phyloP scores from a whole-genome alignment of 2,113 vertebrate species.

The Etheostoma cragini region DNA sequence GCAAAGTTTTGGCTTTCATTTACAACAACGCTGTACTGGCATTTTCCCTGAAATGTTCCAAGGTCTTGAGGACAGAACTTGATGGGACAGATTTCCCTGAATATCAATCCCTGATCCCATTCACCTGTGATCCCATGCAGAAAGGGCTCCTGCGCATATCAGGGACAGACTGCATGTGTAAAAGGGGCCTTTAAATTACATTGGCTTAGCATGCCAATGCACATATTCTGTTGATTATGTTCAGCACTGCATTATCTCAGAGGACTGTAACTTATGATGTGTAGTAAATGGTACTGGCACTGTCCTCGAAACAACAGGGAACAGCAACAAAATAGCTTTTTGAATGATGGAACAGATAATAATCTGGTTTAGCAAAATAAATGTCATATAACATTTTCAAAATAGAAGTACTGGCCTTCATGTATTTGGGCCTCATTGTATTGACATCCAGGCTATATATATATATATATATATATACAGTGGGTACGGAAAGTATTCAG shows the following conservation, averaged over 20 bases:
- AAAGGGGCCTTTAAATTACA: too few species aligned
- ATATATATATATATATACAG: too few species aligned
- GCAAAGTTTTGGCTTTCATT: too few species aligned
- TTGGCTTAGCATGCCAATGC: not conserved
- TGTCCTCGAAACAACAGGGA: not conserved
- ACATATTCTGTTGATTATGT: not conserved
- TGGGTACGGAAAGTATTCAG: too few species aligned
- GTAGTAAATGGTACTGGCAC: not conserved
- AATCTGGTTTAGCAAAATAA: not conserved
- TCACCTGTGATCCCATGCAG: too few species aligned
- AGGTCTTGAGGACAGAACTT: too few species aligned
- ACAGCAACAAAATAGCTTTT: not conserved
- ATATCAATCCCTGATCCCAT: too few species aligned
- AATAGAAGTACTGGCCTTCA: not conserved
- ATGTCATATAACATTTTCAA: not conserved
- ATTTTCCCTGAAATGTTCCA: too few species aligned
- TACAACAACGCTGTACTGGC: too few species aligned
- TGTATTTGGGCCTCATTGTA: not conserved
- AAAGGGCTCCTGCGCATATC: too few species aligned
- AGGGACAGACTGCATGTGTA: too few species aligned
- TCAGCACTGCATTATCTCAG: not conserved
- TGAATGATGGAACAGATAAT: not conserved
- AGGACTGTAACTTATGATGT: not conserved
- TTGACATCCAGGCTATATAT: not conserved
- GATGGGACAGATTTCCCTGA: too few species aligned